These are phyloP conservation scores for Popillia japonica DNA, from an alignment of 1,140 invertebrate genomes.

Conservation along the genomic window DNA sequence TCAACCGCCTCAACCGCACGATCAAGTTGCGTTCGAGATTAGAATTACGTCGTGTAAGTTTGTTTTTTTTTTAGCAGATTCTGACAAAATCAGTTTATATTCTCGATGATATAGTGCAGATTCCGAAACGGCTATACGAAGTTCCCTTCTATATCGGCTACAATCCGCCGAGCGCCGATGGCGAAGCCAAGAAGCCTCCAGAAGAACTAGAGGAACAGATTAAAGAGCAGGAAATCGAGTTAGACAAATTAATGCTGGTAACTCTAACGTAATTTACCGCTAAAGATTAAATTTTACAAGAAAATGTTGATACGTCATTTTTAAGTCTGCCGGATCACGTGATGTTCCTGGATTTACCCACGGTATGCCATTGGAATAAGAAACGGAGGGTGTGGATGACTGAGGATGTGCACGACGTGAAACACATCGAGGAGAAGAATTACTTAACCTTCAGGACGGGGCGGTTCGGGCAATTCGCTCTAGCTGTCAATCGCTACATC, in stretches of 20 bases:
- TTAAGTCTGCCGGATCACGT: slow-evolving; percentile 69
- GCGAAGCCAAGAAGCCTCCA: slow-evolving; percentile 69
- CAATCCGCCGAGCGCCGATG: slow-evolving; percentile 63
- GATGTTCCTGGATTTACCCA: slow-evolving; percentile 84
- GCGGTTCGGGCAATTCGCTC: slow-evolving; percentile 76
- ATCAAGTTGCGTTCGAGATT: slow-evolving; percentile 59
- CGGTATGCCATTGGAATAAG: slow-evolving; percentile 79
- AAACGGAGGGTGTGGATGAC: slow-evolving; percentile 72
- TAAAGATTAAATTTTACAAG: not conserved
- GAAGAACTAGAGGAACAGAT: slow-evolving; percentile 84
- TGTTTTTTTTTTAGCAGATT: not conserved
- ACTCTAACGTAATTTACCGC: slow-evolving; percentile 70
- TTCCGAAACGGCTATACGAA: slow-evolving; percentile 72
- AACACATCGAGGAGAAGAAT: slow-evolving; percentile 85
- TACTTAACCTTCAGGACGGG: slow-evolving; percentile 78
- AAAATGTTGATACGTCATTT: slow-evolving; percentile 36
- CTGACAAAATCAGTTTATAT: no score
- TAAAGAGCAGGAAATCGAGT: slow-evolving; percentile 74
- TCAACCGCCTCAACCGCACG: slow-evolving; percentile 71
- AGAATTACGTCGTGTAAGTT: slow-evolving; percentile 62
- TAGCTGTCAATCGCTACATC: slow-evolving; percentile 76
- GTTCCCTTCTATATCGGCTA: slow-evolving; percentile 73
- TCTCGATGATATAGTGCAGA: slow-evolving; percentile 65
- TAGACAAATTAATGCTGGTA: slow-evolving; percentile 76
- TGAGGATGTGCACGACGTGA: slow-evolving; percentile 79